Evolutionary conservation across 1,140 invertebrate species (phyloP).

Genomic region (Dreissena polymorpha): DNA sequence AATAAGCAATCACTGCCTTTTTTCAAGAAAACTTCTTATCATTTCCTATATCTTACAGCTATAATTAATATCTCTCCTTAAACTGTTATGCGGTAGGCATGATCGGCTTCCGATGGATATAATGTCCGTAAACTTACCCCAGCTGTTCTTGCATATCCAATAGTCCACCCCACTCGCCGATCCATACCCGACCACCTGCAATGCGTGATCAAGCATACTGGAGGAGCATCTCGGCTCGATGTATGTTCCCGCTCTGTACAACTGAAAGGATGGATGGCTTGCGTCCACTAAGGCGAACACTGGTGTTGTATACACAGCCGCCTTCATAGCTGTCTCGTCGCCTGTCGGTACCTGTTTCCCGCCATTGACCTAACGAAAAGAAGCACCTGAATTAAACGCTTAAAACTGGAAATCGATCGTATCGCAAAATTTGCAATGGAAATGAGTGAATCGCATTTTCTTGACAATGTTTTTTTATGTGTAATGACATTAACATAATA

Average conservation of each 20-base stretch:
- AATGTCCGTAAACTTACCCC: conserved; percentile 38
- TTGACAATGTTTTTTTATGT: too few species aligned
- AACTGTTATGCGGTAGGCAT: too few species aligned
- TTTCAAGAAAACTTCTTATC: too few species aligned
- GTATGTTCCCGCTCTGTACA: conserved; percentile 73
- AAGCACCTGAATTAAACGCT: too few species aligned
- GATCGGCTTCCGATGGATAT: too few species aligned
- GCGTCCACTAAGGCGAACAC: conserved; percentile 92
- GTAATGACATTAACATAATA: too few species aligned
- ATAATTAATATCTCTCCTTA: too few species aligned
- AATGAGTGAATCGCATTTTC: too few species aligned
- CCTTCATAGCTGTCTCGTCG: conserved; percentile 65
- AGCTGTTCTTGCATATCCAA: conserved; percentile 63
- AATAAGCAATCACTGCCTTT: too few species aligned
- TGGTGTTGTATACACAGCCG: conserved; percentile 89
- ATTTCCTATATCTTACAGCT: too few species aligned
- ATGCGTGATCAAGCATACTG: conserved; percentile 89
- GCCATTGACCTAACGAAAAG: conserved; percentile 25
- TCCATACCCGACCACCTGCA: conserved; percentile 91
- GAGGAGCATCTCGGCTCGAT: conserved; percentile 48
- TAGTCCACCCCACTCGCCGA: conserved; percentile 68
- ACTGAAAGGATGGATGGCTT: conserved; percentile 79
- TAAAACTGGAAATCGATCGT: too few species aligned
- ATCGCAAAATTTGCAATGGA: too few species aligned
- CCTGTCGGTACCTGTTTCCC: conserved; percentile 32